A percentile compares a stretch with the other conserved stretches of the same genome.
phyloP scores from a whole-genome alignment of 1,140 invertebrate species.

The Hypsibius dujardini region DNA sequence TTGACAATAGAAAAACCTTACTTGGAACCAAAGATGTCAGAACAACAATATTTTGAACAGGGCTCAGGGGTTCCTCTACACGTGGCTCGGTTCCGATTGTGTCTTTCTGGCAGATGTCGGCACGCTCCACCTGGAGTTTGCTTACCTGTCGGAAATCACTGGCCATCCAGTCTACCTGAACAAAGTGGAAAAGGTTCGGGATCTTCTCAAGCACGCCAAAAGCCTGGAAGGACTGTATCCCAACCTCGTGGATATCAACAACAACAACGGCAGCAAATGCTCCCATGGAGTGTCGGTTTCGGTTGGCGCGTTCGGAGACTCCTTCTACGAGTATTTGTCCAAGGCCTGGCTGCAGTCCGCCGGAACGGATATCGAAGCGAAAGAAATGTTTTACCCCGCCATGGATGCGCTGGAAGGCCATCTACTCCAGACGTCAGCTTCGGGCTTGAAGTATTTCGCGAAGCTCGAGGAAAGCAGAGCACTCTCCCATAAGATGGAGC shows the following conservation, averaged over 20 bases:
- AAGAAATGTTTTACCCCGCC: conserved; percentile 36
- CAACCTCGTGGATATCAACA: not conserved
- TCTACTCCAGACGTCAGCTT: conserved; percentile 57
- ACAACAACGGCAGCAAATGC: not conserved
- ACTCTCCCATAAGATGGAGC: conserved; percentile 89
- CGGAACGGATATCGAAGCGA: conserved; percentile 29
- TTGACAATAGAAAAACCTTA: not conserved
- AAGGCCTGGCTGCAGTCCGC: conserved; percentile 36
- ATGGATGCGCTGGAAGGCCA: conserved; percentile 35
- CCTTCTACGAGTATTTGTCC: conserved; percentile 40
- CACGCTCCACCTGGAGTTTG: conserved; percentile 12
- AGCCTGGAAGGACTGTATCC: not conserved
- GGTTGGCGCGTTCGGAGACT: conserved; percentile 39
- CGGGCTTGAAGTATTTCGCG: conserved; percentile 71
- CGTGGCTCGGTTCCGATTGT: not conserved
- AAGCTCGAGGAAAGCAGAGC: conserved; percentile 73
- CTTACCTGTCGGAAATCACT: conserved; percentile 1
- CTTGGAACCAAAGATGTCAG: not conserved
- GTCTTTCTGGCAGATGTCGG: conserved; percentile 19
- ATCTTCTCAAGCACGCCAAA: not conserved
- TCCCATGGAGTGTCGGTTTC: conserved; percentile 32
- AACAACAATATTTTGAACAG: not conserved
- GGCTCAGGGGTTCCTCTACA: not conserved
- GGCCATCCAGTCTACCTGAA: not conserved
- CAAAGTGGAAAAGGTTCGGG: not conserved